Conservation (phyloP, 2,888 invertebrate genomes). For the Glomeris marginata region DNA sequence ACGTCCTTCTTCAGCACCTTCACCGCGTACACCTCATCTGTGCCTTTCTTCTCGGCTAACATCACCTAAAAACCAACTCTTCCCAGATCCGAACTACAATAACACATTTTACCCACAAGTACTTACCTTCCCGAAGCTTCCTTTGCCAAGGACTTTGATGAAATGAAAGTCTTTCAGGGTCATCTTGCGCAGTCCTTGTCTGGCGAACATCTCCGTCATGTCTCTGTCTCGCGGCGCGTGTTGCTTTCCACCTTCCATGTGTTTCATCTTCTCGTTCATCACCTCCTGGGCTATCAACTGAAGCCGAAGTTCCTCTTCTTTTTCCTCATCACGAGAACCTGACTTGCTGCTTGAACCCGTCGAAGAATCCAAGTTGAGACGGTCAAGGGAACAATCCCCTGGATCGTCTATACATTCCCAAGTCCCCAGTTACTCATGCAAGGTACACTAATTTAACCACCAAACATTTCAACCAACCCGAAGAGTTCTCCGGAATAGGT, state of each 20-base stretch:
- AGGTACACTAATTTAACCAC: no score
- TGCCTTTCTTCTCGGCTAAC: conserved; percentile 84
- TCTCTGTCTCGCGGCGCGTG: background rate
- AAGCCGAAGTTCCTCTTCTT: conserved; percentile 25
- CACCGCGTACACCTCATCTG: conserved; percentile 61
- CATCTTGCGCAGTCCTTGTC: conserved; percentile 37
- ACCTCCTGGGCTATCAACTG: conserved; percentile 29
- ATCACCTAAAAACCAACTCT: conserved; percentile 52
- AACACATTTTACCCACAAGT: conserved; percentile 1
- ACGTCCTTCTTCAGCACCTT: conserved; percentile 91
- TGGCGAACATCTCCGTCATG: conserved; percentile 22
- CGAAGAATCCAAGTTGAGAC: background rate
- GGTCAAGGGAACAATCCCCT: background rate
- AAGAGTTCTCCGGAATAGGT: conserved; percentile 20
- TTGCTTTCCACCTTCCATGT: background rate
- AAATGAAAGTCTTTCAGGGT: conserved; percentile 82
- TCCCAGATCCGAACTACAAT: background rate
- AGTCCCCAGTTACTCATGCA: no score
- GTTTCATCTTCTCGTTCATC: conserved; percentile 34
- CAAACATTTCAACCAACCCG: background rate
- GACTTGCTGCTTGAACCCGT: conserved; percentile 21
- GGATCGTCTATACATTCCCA: background rate
- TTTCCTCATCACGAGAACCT: conserved; percentile 19
- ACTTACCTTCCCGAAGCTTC: conserved; percentile 75
- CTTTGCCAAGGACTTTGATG: conserved; percentile 97